phyloP scores from a whole-genome alignment of 2,113 vertebrate genomes.

The Mus spicilegus region DNA sequence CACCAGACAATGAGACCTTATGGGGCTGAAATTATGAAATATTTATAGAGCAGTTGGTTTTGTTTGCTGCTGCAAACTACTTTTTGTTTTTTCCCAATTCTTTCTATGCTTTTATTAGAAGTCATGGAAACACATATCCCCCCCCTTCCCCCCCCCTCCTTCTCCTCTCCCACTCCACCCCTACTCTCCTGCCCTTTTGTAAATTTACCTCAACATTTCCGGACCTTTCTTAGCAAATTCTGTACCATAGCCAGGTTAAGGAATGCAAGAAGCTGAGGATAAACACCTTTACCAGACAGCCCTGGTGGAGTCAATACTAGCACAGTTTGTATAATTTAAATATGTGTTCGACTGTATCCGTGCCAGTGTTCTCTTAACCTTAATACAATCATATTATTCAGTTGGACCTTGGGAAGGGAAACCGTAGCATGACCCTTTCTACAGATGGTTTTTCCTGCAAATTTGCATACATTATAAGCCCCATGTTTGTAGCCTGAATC shows the following conservation, averaged over 20 bases:
- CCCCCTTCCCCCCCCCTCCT: neutral
- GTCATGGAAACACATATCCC: conserved; percentile 57
- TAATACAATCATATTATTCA: conserved; percentile 45
- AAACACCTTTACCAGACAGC: neutral
- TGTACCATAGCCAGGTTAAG: conserved; percentile 3
- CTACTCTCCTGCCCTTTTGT: neutral
- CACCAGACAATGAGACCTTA: conserved; percentile 62
- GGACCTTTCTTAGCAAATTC: conserved; percentile 20
- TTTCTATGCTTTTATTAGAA: conserved; percentile 67
- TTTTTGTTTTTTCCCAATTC: conserved; percentile 58
- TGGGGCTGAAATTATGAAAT: conserved; percentile 70
- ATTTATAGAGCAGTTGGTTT: conserved; percentile 79
- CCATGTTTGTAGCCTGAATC: conserved; percentile 21
- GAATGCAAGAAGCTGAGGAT: neutral
- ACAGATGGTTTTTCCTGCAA: neutral
- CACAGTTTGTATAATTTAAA: neutral
- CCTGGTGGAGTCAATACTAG: neutral
- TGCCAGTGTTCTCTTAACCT: neutral
- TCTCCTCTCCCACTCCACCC: neutral
- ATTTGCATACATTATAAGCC: conserved; percentile 1
- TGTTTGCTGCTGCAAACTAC: conserved; percentile 45
- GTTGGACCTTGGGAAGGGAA: conserved; percentile 31
- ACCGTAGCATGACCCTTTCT: neutral
- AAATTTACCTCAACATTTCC: conserved; percentile 16
- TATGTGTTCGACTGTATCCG: neutral